Conservation (phyloP, 2,113 vertebrate species). For the Loxodonta africana region DNA sequence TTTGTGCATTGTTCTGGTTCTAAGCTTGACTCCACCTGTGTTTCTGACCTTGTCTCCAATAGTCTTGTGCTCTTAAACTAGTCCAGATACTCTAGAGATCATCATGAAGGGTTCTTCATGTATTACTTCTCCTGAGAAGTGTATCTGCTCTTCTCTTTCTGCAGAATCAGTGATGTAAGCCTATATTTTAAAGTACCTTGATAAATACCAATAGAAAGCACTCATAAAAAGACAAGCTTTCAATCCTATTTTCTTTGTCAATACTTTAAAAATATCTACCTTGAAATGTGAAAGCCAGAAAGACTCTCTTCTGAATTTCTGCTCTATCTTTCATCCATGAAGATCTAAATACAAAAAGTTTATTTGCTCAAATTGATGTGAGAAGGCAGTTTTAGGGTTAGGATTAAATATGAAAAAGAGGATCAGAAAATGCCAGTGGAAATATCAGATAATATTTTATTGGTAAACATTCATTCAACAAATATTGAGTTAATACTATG, state of each 20-base stretch:
- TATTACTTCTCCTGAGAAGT: background rate
- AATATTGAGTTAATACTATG: background rate
- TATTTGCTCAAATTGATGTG: background rate
- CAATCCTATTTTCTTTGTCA: background rate
- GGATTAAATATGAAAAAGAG: background rate
- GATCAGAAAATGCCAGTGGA: background rate
- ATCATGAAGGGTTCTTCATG: background rate
- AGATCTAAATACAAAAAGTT: background rate
- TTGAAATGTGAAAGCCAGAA: background rate
- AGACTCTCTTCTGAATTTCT: background rate
- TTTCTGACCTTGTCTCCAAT: background rate
- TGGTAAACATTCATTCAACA: constrained; percentile 36
- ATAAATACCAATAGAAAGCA: background rate
- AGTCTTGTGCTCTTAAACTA: background rate
- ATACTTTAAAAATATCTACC: background rate
- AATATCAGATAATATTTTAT: background rate
- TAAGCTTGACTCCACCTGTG: background rate
- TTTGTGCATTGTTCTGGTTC: background rate
- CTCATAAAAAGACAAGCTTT: background rate
- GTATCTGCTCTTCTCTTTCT: background rate
- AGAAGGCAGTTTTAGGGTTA: background rate
- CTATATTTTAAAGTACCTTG: constrained; percentile 2
- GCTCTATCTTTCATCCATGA: background rate
- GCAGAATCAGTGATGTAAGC: background rate
- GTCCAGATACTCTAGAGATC: background rate